Conservation (phyloP, 1,140 invertebrate genomes). For the Adelges cooleyi region DNA sequence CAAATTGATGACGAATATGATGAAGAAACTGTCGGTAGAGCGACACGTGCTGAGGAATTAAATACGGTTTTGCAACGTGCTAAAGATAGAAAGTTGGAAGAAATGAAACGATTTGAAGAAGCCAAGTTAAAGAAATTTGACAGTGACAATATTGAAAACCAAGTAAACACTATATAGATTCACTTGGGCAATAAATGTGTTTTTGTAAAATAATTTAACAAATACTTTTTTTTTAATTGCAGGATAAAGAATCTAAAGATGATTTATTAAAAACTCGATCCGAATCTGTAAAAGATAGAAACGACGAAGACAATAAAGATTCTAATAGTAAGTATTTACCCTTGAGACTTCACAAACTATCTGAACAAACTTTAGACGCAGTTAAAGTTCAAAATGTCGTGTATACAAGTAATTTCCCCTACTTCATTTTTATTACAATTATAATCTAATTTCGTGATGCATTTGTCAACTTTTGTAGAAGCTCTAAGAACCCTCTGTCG, state of each 20-base stretch:
- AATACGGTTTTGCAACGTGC: slow-evolving; percentile 60
- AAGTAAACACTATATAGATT: background rate
- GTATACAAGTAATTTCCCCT: background rate
- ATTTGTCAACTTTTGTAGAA: slow-evolving; percentile 11
- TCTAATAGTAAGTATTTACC: slow-evolving; percentile 4
- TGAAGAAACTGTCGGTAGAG: slow-evolving; percentile 55
- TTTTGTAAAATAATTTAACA: background rate
- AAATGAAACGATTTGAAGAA: slow-evolving; percentile 58
- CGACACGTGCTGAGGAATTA: slow-evolving; percentile 55
- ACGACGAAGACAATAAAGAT: slow-evolving; percentile 25
- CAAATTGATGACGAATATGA: slow-evolving; percentile 54
- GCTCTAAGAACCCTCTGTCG: background rate
- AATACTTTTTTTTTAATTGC: background rate
- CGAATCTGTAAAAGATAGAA: slow-evolving; percentile 4
- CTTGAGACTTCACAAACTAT: slow-evolving; percentile 14
- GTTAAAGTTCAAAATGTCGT: slow-evolving; percentile 3
- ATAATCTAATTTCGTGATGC: no score
- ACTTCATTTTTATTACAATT: no score
- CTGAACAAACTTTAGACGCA: slow-evolving; percentile 1
- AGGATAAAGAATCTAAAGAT: slow-evolving; percentile 1
- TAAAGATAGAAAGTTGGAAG: slow-evolving; percentile 63
- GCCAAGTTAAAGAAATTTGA: slow-evolving; percentile 34
- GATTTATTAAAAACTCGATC: background rate
- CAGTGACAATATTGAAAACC: slow-evolving; percentile 26
- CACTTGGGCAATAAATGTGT: no score